Evolutionary conservation across 2,888 invertebrate species (phyloP).

Genomic region (Macrophya alboannulata): DNA sequence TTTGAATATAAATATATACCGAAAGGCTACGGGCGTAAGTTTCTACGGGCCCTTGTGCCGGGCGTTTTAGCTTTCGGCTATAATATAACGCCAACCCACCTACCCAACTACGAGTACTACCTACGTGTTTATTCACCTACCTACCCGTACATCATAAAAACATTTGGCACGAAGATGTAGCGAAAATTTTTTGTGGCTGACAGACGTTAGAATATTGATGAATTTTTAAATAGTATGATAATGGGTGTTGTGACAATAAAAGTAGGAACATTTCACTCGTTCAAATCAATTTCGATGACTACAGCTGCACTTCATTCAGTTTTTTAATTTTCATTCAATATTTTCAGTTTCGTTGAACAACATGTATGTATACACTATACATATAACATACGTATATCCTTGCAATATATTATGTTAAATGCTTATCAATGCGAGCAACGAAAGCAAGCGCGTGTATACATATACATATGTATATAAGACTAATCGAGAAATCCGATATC

Average conservation of each 20-base stretch:
- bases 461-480: not conserved
- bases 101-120: conserved; percentile 2
- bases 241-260: not conserved
- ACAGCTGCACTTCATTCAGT: not conserved
- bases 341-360: conserved; percentile 2
- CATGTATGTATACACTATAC: too few relatives aligned
- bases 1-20: conserved; percentile 39
- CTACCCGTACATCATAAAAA: conserved; percentile 33
- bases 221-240: not conserved
- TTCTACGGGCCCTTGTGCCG: conserved; percentile 27
- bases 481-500: not conserved
- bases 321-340: not conserved
- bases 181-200: not conserved
- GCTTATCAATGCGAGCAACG: not conserved
- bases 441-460: not conserved
- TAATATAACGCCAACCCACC: conserved; percentile 37
- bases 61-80: conserved; percentile 10
- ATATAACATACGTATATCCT: not conserved
- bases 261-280: not conserved
- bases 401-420: not conserved
- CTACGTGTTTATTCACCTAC: not conserved
- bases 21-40: not conserved
- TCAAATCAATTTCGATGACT: not conserved
- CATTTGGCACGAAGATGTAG: conserved; percentile 31
- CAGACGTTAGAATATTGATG: not conserved